Percentiles rank a stretch among this genome's conserved stretches.
Conservation (phyloP, 2,888 invertebrate species). For the Protonemura montana region DNA sequence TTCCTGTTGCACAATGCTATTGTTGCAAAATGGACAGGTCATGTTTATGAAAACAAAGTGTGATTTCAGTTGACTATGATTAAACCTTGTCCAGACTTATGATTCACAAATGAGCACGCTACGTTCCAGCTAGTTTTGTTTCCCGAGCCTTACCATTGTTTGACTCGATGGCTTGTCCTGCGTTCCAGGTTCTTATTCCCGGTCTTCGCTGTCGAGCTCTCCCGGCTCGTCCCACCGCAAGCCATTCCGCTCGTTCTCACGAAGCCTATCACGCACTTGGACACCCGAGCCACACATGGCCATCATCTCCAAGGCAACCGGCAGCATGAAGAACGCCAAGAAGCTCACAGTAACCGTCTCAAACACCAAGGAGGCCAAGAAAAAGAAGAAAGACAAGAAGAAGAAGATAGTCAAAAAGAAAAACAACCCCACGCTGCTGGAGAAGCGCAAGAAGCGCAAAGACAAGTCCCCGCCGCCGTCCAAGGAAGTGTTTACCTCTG, state of each 20-base stretch:
- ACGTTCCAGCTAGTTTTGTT: too few relatives aligned
- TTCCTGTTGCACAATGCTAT: too few relatives aligned
- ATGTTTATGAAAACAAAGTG: too few relatives aligned
- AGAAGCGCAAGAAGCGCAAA: slow-evolving; percentile 53
- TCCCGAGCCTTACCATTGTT: too few relatives aligned
- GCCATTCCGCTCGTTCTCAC: slow-evolving; percentile 50
- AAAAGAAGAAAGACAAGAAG: slow-evolving; percentile 53
- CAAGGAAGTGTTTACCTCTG: slow-evolving; percentile 91
- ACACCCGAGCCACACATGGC: slow-evolving; percentile 50
- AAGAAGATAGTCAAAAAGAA: slow-evolving; percentile 59
- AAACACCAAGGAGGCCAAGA: slow-evolving; percentile 62
- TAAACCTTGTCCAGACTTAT: too few relatives aligned
- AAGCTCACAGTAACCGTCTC: slow-evolving; percentile 68
- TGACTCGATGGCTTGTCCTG: too few relatives aligned
- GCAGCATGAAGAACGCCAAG: slow-evolving; percentile 56
- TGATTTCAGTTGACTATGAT: too few relatives aligned
- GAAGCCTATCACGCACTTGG: slow-evolving; percentile 52
- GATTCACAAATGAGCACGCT: too few relatives aligned
- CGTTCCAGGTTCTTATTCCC: slow-evolving; percentile 42
- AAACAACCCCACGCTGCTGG: slow-evolving; percentile 40
- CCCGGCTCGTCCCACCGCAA: slow-evolving; percentile 42
- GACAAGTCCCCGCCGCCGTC: slow-evolving; percentile 70
- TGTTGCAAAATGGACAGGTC: too few relatives aligned
- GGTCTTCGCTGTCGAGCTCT: slow-evolving; percentile 47
- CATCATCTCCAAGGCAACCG: slow-evolving; percentile 42